Evolutionary conservation across 2,113 vertebrate species (phyloP), one percentile per base, ranked within the genome.

Genomic region (Tenrec ecaudatus): DNA sequence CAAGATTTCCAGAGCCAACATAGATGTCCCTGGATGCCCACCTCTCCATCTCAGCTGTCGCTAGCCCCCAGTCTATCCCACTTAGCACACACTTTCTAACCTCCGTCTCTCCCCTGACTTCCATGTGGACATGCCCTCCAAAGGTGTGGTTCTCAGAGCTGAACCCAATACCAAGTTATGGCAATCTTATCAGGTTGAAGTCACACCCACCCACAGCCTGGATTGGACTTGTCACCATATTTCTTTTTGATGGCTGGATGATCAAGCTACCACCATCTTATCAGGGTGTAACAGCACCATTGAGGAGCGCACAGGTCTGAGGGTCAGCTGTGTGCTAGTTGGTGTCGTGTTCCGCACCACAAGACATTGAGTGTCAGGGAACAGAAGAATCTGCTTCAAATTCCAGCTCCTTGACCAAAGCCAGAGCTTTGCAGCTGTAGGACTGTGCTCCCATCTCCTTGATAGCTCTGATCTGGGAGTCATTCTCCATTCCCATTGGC

Each of bases 1-100:
- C 19, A n/a, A 20, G 23, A 6, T 3, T 53, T 53, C 5, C 22
- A 14, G 38, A 27, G 15, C 22, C 40, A 25, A 53, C 47, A 14
- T 14, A 10, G 6, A 53, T 53, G 47, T 53, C 47, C 47, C 14
- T 8, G 25, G 31, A 29, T 12, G 10, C 33, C 15, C 31, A 11
- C 75, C 15, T 8, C 29, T 25, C 38, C 23, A 27, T 25, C 27
- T n/a, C 2, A 62, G 11, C 0, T 3, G 36, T 43, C 36, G 1
- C 38, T 3, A 0, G 1, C 12, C 38, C 85, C 36, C 20, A 11
- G 6, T 6, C 38, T 4, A 4, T 33, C 29, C 58, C 6, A 9
- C 38, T 38, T 25, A 40, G 7, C 7, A 77, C 19, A 3, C n/a
- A 29, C 27, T 58, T 38, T 86, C 69, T 33, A 29, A 22, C 25